Conservation (phyloP, 2,113 vertebrate genomes). For the Oncorhynchus kisutch region DNA sequence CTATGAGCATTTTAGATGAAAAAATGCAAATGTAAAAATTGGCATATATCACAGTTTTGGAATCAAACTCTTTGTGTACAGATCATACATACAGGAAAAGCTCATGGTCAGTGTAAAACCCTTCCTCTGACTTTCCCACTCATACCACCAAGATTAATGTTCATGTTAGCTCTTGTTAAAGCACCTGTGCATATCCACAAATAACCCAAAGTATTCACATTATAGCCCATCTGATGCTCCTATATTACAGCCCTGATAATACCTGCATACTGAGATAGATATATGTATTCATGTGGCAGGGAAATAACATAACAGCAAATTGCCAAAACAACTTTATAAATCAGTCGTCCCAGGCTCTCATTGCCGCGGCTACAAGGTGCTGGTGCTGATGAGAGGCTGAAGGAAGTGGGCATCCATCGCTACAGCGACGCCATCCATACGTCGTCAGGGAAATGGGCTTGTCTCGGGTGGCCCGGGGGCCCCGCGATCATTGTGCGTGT, state of each 20-base stretch:
- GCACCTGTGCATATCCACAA: constrained; percentile 48
- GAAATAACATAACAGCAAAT: constrained; percentile 73
- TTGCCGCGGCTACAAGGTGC: constrained; percentile 35
- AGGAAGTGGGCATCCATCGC: constrained; percentile 55
- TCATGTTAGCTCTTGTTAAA: constrained; percentile 49
- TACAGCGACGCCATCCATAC: constrained; percentile 28
- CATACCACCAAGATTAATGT: constrained; percentile 54
- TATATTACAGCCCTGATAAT: constrained; percentile 67
- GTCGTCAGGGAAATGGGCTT: constrained; percentile 54
- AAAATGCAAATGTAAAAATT: too few species aligned
- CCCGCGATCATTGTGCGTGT: constrained; percentile 16
- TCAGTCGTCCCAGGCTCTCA: constrained; percentile 50
- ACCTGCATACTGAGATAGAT: constrained; percentile 56
- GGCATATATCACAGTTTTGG: too few species aligned
- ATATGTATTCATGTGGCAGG: constrained; percentile 75
- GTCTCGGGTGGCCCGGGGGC: constrained; percentile 16
- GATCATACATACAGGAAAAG: constrained; percentile 15
- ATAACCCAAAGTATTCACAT: constrained; percentile 47
- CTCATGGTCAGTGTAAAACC: background rate
- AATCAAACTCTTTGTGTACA: background rate
- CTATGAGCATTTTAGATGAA: too few species aligned
- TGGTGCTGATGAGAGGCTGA: constrained; percentile 47
- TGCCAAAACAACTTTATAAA: constrained; percentile 77
- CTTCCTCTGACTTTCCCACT: constrained; percentile 31
- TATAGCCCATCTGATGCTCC: constrained; percentile 55